phyloP scores from a whole-genome alignment of 2,888 invertebrate genomes.

The Agrotis clavis region DNA sequence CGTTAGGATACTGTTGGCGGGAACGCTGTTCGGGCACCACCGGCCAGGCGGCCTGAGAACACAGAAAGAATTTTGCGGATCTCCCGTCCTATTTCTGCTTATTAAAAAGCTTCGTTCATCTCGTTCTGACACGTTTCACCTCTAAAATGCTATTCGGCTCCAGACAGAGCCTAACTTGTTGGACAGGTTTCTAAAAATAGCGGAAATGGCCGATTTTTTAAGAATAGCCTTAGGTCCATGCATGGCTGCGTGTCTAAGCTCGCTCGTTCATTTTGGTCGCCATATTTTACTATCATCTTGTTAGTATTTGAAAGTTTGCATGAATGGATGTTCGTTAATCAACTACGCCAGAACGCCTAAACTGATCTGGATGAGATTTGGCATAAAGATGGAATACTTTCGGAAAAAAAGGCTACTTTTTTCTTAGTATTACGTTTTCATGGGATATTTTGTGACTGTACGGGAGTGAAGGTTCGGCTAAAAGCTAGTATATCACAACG shows the following conservation, averaged over 20 bases:
- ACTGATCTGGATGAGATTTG: no score
- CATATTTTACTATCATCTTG: constrained; percentile 15
- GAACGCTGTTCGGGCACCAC: constrained; percentile 51
- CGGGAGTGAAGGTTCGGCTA: no score
- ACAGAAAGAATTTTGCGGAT: constrained; percentile 86
- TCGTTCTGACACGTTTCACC: constrained; percentile 88
- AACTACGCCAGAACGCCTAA: no score
- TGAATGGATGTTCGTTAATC: no score
- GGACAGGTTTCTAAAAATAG: constrained; percentile 90
- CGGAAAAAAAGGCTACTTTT: no score
- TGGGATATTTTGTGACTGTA: no score
- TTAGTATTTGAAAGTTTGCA: no score
- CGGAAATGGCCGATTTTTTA: constrained; percentile 77
- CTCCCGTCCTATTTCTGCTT: constrained; percentile 84
- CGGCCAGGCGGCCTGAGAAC: constrained; percentile 62
- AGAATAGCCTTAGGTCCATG: constrained; percentile 75
- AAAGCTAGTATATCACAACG: neutral
- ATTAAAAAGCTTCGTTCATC: constrained; percentile 79
- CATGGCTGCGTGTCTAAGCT: constrained; percentile 53
- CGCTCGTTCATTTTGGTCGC: constrained; percentile 32
- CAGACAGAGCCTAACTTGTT: constrained; percentile 86
- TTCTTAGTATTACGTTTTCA: no score
- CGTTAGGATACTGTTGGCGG: constrained; percentile 29
- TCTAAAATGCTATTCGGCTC: constrained; percentile 87
- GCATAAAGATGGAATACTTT: no score